Percentiles rank a stretch among this genome's conserved stretches.
Conservation (phyloP, 1,140 invertebrate species). For the Anagrus nilaparvatae region DNA sequence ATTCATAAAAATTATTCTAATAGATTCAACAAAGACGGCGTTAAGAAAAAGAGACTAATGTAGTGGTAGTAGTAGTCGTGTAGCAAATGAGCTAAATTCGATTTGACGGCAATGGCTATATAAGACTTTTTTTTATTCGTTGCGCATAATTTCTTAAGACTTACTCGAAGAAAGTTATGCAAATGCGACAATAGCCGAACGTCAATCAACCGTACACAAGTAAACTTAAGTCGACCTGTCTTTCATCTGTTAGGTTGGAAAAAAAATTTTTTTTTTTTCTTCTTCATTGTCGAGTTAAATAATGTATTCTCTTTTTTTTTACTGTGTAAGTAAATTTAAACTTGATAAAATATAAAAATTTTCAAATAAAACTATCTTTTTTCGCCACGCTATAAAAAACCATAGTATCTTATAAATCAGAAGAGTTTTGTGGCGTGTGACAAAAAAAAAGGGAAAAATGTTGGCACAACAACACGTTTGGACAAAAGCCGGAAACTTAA, state of each 20-base stretch:
- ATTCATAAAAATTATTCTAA: constrained; percentile 46
- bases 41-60: constrained; percentile 13
- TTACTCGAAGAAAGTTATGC: constrained; percentile 32
- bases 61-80: constrained; percentile 15
- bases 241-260: constrained; percentile 24
- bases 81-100: constrained; percentile 41
- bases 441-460: no score
- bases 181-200: constrained; percentile 40
- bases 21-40: constrained; percentile 34
- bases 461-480: no score
- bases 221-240: constrained; percentile 29
- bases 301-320: no score
- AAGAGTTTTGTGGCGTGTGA: no score
- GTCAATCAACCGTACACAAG: constrained; percentile 36
- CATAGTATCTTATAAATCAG: no score
- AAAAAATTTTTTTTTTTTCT: no score
- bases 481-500: no score
- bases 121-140: constrained; percentile 19
- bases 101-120: constrained; percentile 36
- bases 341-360: no score
- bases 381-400: no score
- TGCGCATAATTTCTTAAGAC: constrained; percentile 10
- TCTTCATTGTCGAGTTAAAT: no score
- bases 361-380: no score
- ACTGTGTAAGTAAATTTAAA: no score